Conservation (phyloP, 1,140 invertebrate genomes). For the Drosophila mayri region DNA sequence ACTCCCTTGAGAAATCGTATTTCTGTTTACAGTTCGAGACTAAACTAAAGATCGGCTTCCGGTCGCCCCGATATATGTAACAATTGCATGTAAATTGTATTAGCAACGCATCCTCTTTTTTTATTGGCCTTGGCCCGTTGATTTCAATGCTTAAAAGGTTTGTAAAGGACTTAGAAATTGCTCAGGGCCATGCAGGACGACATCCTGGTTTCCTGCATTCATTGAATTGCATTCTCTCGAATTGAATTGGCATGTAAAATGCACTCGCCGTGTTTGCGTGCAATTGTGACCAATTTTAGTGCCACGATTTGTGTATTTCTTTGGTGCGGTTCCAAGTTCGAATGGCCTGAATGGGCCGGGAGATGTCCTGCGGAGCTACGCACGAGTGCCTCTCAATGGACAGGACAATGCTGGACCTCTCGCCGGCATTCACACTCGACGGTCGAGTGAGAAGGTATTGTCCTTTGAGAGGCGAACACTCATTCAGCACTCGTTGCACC, state of each 20-base stretch:
- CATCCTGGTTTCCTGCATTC: slow-evolving; percentile 46
- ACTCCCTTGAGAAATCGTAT: slow-evolving; percentile 44
- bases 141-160: slow-evolving; percentile 48
- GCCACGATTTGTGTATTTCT: slow-evolving; percentile 36
- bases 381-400: slow-evolving; percentile 72
- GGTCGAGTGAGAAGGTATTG: slow-evolving; percentile 62
- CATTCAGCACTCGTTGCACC: slow-evolving; percentile 60
- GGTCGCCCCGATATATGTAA: slow-evolving; percentile 37
- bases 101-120: slow-evolving; percentile 36
- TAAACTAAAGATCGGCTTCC: slow-evolving; percentile 52
- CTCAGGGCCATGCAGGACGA: slow-evolving; percentile 35
- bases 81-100: slow-evolving; percentile 59
- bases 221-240: slow-evolving; percentile 49
- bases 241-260: slow-evolving; percentile 78
- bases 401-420: slow-evolving; percentile 55
- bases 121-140: slow-evolving; percentile 41
- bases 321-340: slow-evolving; percentile 24
- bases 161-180: slow-evolving; percentile 46
- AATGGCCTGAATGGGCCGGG: slow-evolving; percentile 34
- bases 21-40: slow-evolving; percentile 19
- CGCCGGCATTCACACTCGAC: slow-evolving; percentile 72
- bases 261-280: slow-evolving; percentile 46
- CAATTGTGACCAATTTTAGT: slow-evolving; percentile 55
- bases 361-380: slow-evolving; percentile 73
- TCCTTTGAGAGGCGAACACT: slow-evolving; percentile 58